Conservation (phyloP, 92 coral and sea anemone species). For the Blastomussa wellsi region DNA sequence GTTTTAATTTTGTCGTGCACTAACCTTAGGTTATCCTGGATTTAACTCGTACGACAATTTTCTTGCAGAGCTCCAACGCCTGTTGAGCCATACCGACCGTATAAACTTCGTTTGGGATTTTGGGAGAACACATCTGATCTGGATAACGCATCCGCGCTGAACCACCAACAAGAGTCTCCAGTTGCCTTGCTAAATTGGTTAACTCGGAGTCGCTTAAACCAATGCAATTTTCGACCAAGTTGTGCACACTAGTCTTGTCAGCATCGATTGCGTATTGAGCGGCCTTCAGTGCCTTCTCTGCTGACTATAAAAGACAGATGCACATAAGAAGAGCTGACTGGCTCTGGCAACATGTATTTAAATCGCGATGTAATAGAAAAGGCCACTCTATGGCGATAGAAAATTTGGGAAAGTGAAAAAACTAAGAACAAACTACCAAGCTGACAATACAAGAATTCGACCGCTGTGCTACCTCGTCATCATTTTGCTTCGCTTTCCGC, state of each 20-base stretch:
- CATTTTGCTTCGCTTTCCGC: too few species aligned
- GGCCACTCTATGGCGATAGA: too few species aligned
- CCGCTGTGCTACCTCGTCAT: too few species aligned
- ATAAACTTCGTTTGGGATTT: conserved; percentile 74
- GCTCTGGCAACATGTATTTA: too few species aligned
- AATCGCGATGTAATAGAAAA: too few species aligned
- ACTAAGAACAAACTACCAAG: too few species aligned
- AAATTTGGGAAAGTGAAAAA: too few species aligned
- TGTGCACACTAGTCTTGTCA: neutral
- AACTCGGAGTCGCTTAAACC: conserved; percentile 22
- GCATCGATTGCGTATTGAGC: conserved; percentile 8
- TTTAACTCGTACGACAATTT: conserved; percentile 6
- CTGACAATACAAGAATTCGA: too few species aligned
- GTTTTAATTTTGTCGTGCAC: neutral
- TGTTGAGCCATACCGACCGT: neutral
- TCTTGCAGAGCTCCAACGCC: neutral
- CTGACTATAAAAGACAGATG: conserved; percentile 7
- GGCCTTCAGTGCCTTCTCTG: conserved; percentile 38
- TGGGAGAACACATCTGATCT: conserved; percentile 53
- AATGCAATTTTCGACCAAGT: neutral
- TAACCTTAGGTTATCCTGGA: neutral
- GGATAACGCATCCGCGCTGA: conserved; percentile 87
- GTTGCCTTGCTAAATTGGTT: conserved; percentile 29
- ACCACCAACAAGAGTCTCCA: conserved; percentile 53
- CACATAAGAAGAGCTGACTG: too few species aligned